Evolutionary conservation across 2,113 vertebrate genomes (phyloP).

Genomic region (Loxodonta africana): DNA sequence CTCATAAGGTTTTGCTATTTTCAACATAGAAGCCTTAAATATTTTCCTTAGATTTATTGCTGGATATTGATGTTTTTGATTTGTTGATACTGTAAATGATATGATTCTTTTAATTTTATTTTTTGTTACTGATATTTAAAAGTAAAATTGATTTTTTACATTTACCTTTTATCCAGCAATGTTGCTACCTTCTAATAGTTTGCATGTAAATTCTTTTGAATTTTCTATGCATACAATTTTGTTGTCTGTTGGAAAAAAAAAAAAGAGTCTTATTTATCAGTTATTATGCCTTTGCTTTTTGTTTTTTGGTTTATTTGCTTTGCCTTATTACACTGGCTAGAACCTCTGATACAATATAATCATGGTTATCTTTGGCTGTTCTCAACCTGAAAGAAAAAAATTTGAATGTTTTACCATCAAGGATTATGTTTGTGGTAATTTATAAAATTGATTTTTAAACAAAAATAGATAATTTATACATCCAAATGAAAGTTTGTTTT

Average conservation of each 20-base stretch:
- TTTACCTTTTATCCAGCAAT: neutral
- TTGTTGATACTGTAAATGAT: neutral
- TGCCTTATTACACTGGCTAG: neutral
- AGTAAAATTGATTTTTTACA: slow-evolving; percentile 26
- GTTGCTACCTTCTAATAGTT: neutral
- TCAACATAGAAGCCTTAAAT: neutral
- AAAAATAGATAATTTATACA: slow-evolving; percentile 3
- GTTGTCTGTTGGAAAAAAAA: neutral
- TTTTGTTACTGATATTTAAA: neutral
- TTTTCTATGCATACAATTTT: neutral
- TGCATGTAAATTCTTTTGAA: neutral
- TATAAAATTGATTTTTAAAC: neutral
- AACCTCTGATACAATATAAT: neutral
- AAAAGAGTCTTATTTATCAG: neutral
- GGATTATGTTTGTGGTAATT: neutral
- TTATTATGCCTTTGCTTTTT: neutral
- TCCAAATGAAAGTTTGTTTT: slow-evolving; percentile 14
- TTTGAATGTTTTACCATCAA: neutral
- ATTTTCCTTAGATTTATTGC: neutral
- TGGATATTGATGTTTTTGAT: neutral
- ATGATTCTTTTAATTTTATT: slow-evolving; percentile 9
- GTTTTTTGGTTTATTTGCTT: neutral
- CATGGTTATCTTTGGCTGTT: neutral
- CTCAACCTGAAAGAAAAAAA: neutral
- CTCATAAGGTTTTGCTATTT: neutral